phyloP scores from a whole-genome alignment of 2,888 invertebrate species.

The Zhuqinia jingwanae region DNA sequence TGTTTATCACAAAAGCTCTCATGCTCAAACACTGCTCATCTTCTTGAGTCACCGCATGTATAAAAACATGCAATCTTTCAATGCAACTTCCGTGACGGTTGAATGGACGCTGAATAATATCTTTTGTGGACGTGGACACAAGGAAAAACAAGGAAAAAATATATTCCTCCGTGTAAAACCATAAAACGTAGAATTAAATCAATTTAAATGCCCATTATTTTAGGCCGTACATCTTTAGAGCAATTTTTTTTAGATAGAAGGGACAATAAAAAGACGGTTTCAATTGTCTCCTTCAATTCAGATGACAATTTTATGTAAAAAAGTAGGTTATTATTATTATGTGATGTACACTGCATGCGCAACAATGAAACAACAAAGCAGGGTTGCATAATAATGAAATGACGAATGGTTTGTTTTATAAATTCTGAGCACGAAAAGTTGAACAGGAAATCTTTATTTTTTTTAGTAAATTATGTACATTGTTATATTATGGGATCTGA shows the following conservation, averaged over 20 bases:
- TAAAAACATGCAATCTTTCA: conserved; percentile 35
- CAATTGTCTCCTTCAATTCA: background rate
- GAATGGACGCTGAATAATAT: conserved; percentile 24
- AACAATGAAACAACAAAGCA: conserved; percentile 14
- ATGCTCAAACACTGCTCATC: background rate
- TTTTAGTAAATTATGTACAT: background rate
- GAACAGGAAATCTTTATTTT: conserved; percentile 1
- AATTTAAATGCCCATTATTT: conserved; percentile 25
- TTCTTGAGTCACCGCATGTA: background rate
- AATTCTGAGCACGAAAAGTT: background rate
- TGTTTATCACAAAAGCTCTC: conserved; percentile 9
- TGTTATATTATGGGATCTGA: too few relatives aligned
- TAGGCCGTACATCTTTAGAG: conserved; percentile 2
- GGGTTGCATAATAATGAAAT: background rate
- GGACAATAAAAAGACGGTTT: conserved; percentile 26
- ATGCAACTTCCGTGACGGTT: conserved; percentile 50
- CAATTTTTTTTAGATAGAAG: conserved; percentile 1
- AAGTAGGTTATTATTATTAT: conserved; percentile 49
- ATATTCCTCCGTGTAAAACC: background rate
- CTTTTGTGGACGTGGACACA: conserved; percentile 15
- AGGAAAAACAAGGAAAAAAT: background rate
- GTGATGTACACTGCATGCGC: background rate
- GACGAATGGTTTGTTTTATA: background rate
- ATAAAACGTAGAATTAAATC: conserved; percentile 39
- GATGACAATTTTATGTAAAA: conserved; percentile 42